Evolutionary conservation across 2,797 vertebrate species (phyloP).

Genomic region (Erithacus rubecula): DNA sequence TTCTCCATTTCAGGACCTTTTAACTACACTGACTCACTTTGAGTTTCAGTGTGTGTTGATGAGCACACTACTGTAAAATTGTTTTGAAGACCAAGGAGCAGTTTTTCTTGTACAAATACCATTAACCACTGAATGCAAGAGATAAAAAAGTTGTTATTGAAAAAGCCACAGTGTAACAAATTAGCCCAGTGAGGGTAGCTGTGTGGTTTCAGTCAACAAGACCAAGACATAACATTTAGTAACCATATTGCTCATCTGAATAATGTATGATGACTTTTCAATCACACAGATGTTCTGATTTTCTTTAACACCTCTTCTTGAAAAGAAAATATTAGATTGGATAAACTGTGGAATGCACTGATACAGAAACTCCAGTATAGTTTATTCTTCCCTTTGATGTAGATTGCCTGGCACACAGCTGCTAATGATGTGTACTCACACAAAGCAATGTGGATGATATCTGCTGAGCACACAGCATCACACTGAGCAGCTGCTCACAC

Average conservation of each 20-base stretch:
- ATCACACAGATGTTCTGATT: not conserved
- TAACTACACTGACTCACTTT: not conserved
- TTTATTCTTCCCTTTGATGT: not conserved
- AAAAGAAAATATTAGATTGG: not conserved
- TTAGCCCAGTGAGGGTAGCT: not conserved
- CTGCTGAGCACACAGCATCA: not conserved
- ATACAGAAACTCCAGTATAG: not conserved
- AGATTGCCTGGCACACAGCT: not conserved
- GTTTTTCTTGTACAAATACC: not conserved
- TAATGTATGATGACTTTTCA: not conserved
- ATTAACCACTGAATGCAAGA: not conserved
- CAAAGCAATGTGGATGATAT: not conserved
- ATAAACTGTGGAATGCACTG: not conserved
- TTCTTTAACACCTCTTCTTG: not conserved
- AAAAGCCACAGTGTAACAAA: not conserved
- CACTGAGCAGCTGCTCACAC: not conserved
- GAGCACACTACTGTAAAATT: not conserved
- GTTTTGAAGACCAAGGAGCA: not conserved
- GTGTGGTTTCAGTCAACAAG: not conserved
- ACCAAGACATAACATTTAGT: not conserved
- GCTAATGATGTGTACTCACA: not conserved
- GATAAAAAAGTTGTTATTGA: not conserved
- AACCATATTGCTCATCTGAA: not conserved
- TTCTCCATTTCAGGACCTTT: not conserved
- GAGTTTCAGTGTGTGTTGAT: not conserved